These are phyloP conservation scores for Drosophila miranda DNA, from an alignment of 1,140 invertebrate species.

Conservation along the genomic window DNA sequence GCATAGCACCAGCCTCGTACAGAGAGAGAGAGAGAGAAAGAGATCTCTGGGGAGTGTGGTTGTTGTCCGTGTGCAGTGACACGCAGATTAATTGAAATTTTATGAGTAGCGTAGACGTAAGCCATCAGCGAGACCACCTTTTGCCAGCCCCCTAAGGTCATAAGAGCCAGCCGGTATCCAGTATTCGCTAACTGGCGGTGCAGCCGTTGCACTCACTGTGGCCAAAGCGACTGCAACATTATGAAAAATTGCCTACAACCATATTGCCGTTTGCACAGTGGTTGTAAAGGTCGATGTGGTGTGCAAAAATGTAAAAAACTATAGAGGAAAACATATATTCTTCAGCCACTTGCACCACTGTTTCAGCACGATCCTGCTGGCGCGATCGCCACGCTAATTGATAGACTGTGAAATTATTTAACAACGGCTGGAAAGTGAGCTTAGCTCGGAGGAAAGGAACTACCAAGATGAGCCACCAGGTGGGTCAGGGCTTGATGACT, in stretches of 20 bases:
- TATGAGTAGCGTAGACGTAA: slow-evolving; percentile 80
- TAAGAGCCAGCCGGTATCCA: slow-evolving; percentile 51
- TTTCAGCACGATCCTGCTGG: slow-evolving; percentile 36
- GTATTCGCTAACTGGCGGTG: slow-evolving; percentile 33
- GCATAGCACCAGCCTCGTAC: slow-evolving; percentile 6
- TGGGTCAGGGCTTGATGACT: slow-evolving; percentile 27
- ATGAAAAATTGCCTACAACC: slow-evolving; percentile 58
- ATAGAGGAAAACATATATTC: not conserved
- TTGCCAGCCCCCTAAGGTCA: slow-evolving; percentile 78
- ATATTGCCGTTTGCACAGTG: slow-evolving; percentile 40
- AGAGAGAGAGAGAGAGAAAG: not conserved
- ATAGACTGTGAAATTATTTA: slow-evolving; percentile 80
- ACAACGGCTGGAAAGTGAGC: slow-evolving; percentile 53
- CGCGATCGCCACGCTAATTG: slow-evolving; percentile 66
- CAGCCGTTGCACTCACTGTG: slow-evolving; percentile 40
- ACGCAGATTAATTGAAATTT: slow-evolving; percentile 80
- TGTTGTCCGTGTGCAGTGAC: slow-evolving; percentile 54
- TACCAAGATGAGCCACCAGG: slow-evolving; percentile 31
- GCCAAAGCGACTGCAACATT: slow-evolving; percentile 43
- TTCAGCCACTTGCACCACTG: slow-evolving; percentile 29
- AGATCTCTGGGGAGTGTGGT: not conserved
- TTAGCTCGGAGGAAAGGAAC: slow-evolving; percentile 17
- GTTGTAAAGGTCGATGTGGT: not conserved
- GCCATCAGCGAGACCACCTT: slow-evolving; percentile 79
- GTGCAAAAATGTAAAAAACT: no score